These are phyloP conservation scores for Agrochola lychnidis DNA, from an alignment of 2,888 invertebrate genomes.

Conservation along the genomic window DNA sequence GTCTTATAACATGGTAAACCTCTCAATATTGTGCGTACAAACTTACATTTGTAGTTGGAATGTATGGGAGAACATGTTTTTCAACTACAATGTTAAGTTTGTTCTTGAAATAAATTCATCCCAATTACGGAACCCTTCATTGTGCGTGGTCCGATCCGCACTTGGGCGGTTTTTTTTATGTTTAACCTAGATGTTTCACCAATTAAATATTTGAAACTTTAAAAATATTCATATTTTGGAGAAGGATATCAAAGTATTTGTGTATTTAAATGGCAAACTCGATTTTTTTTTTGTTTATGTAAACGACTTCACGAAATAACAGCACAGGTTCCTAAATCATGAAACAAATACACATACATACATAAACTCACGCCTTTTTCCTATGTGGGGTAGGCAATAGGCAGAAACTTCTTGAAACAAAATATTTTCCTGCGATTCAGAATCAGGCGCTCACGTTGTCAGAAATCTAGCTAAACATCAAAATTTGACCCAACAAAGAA, in stretches of 20 bases:
- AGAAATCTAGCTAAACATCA: constrained; percentile 15
- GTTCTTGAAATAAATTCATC: too few species aligned
- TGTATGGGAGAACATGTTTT: too few species aligned
- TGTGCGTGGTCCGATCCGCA: too few species aligned
- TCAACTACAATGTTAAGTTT: too few species aligned
- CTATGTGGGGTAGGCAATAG: not conserved
- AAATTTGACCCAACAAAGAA: constrained; percentile 30
- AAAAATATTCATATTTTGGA: not conserved
- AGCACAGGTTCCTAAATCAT: not conserved
- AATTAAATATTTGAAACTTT: constrained; percentile 4
- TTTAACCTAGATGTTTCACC: not conserved
- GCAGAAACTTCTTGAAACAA: not conserved
- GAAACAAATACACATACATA: not conserved
- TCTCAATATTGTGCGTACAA: too few species aligned
- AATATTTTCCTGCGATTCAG: constrained; percentile 1
- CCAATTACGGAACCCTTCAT: too few species aligned
- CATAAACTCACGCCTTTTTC: not conserved
- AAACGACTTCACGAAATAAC: not conserved
- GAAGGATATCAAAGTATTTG: not conserved
- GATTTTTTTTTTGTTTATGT: not conserved
- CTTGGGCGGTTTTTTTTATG: too few species aligned
- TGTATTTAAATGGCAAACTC: not conserved
- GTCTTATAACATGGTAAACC: too few species aligned
- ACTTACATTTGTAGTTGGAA: too few species aligned
- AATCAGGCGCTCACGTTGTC: constrained; percentile 19